Evolutionary conservation across 1,140 invertebrate species (phyloP).

Genomic region (Drosophila sturtevanti): DNA sequence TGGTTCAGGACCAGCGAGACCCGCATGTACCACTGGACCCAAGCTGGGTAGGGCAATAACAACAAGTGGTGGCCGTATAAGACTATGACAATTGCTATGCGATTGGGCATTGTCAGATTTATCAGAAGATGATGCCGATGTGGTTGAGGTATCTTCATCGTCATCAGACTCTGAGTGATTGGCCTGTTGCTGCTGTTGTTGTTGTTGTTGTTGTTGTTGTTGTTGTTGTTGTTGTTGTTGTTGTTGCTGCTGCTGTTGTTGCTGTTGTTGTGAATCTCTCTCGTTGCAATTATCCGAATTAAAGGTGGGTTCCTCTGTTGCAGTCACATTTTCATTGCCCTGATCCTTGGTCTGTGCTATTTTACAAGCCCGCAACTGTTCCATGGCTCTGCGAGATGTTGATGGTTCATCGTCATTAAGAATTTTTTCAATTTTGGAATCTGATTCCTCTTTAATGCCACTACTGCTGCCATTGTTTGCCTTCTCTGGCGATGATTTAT

Average conservation of each 20-base stretch:
- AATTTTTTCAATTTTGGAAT: constrained; percentile 31
- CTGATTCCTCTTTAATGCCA: constrained; percentile 22
- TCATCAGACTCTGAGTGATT: constrained; percentile 53
- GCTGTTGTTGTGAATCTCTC: constrained; percentile 20
- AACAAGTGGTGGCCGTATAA: constrained; percentile 43
- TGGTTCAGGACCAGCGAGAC: not conserved
- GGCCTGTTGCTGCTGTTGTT: not conserved
- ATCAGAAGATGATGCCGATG: constrained; percentile 63
- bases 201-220: constrained; percentile 3
- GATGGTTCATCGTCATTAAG: constrained; percentile 68
- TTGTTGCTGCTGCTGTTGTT: not conserved
- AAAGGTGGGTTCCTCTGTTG: constrained; percentile 20
- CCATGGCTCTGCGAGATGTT: constrained; percentile 62
- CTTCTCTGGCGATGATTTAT: constrained; percentile 19
- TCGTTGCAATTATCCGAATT: constrained; percentile 58
- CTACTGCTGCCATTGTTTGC: constrained; percentile 35
- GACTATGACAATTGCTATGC: constrained; percentile 35
- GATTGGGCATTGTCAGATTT: constrained; percentile 41
- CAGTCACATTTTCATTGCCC: not conserved
- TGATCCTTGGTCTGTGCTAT: constrained; percentile 37
- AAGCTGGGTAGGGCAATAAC: constrained; percentile 52
- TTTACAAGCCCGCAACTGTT: constrained; percentile 50
- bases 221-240: constrained; percentile 4
- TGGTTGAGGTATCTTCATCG: constrained; percentile 65
- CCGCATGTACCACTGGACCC: constrained; percentile 6